Conservation (phyloP, 2,888 invertebrate species). For the Diarsia dahlii region DNA sequence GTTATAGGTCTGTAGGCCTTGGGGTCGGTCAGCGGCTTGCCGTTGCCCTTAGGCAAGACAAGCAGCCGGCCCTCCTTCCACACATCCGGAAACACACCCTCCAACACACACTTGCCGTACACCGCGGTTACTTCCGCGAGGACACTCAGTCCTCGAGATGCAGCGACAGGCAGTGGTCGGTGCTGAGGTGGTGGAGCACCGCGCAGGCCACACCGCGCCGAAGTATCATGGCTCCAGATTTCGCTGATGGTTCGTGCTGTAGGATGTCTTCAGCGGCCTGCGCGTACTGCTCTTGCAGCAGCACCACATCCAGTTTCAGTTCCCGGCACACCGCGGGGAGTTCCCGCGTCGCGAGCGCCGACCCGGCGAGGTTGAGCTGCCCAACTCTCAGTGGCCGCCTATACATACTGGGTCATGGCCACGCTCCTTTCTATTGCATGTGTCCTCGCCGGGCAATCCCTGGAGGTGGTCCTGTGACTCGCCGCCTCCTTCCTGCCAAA, state of each 20-base stretch:
- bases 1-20: too few relatives aligned
- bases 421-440: constrained; percentile 50
- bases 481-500: constrained; percentile 36
- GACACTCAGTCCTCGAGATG: too few relatives aligned
- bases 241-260: rapidly evolving
- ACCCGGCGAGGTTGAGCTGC: constrained; percentile 62
- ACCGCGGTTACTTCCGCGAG: too few relatives aligned
- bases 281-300: constrained; percentile 65
- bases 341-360: constrained; percentile 53
- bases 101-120: too few relatives aligned
- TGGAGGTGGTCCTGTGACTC: constrained; percentile 45
- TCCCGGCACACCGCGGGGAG: constrained; percentile 47
- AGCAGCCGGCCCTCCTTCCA: too few relatives aligned
- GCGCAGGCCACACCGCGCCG: background rate
- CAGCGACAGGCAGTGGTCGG: too few relatives aligned
- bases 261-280: background rate
- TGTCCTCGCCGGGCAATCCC: constrained; percentile 51
- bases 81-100: too few relatives aligned
- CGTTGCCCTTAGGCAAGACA: too few relatives aligned
- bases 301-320: constrained; percentile 51
- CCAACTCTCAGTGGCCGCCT: constrained; percentile 4
- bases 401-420: constrained; percentile 36
- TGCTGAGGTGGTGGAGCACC: background rate
- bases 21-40: too few relatives aligned
- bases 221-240: rapidly evolving